A percentile compares a stretch with the other conserved stretches of the same genome.
phyloP scores from a whole-genome alignment of 2,797 vertebrate genomes.

The Notoglanidium macrostoma region DNA sequence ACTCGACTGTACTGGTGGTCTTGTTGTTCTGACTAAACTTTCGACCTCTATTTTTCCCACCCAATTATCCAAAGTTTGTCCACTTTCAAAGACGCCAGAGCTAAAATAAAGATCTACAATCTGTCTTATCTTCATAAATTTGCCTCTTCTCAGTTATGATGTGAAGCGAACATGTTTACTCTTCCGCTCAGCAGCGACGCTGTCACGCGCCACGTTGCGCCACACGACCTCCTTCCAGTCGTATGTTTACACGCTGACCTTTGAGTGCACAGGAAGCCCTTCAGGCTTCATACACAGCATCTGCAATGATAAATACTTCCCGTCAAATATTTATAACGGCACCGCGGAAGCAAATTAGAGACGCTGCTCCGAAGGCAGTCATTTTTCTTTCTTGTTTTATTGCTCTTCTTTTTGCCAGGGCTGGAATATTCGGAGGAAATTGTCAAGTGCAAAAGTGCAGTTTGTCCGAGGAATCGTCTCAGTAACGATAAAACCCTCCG shows the following conservation, averaged over 20 bases:
- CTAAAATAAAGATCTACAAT: slow-evolving; percentile 27
- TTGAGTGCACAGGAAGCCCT: slow-evolving; percentile 78
- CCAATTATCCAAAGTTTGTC: slow-evolving; percentile 25
- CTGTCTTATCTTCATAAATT: slow-evolving; percentile 46
- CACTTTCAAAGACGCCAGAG: slow-evolving; percentile 14
- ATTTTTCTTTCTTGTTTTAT: slow-evolving; percentile 19
- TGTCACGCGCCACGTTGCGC: slow-evolving; percentile 56
- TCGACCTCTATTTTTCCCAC: not conserved
- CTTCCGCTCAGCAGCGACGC: slow-evolving; percentile 55
- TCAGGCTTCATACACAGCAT: slow-evolving; percentile 77
- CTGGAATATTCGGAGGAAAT: not conserved
- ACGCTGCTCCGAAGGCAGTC: slow-evolving; percentile 2
- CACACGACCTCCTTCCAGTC: slow-evolving; percentile 62
- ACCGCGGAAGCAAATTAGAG: slow-evolving; percentile 74
- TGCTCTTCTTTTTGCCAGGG: slow-evolving; percentile 15
- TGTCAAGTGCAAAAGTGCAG: slow-evolving; percentile 11
- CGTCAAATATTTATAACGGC: slow-evolving; percentile 81
- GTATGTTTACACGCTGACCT: slow-evolving; percentile 78
- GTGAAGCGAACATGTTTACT: slow-evolving; percentile 41
- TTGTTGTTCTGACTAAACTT: slow-evolving; percentile 7
- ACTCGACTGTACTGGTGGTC: slow-evolving; percentile 29
- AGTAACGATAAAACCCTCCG: slow-evolving; percentile 1
- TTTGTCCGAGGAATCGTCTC: not conserved
- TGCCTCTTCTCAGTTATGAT: slow-evolving; percentile 29
- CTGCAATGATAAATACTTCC: slow-evolving; percentile 79